Percentiles rank a stretch among this genome's conserved stretches.
Evolutionary conservation across 2,797 vertebrate genomes (phyloP).

Genomic region (Siniperca scherzeri): DNA sequence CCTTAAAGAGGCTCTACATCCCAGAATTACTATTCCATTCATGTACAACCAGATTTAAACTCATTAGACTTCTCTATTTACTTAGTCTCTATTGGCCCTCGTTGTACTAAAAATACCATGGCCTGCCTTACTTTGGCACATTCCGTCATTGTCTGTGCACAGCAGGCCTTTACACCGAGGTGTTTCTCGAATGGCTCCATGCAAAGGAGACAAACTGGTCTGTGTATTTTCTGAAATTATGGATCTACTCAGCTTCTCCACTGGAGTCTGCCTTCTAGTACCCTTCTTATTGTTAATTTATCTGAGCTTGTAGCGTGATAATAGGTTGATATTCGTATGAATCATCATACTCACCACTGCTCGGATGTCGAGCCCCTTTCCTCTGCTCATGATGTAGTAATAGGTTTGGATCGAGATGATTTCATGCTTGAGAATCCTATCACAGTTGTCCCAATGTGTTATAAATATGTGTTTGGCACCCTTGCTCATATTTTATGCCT

Average conservation of each 20-base stretch:
- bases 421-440: slow-evolving; percentile 79
- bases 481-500: slow-evolving; percentile 67
- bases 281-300: slow-evolving; percentile 74
- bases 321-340: slow-evolving; percentile 76
- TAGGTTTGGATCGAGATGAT: slow-evolving; percentile 82
- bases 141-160: slow-evolving; percentile 83
- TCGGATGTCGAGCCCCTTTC: slow-evolving; percentile 50
- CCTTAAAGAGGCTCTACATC: slow-evolving; percentile 85
- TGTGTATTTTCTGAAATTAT: slow-evolving; percentile 80
- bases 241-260: slow-evolving; percentile 78
- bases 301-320: slow-evolving; percentile 75
- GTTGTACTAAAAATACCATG: slow-evolving; percentile 87
- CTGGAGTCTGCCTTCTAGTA: slow-evolving; percentile 69
- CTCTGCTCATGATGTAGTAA: slow-evolving; percentile 66
- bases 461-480: slow-evolving; percentile 81
- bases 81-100: slow-evolving; percentile 83
- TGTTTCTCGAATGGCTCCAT: slow-evolving; percentile 62
- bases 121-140: slow-evolving; percentile 87
- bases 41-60: slow-evolving; percentile 82
- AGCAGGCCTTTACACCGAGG: slow-evolving; percentile 72
- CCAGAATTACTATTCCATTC: slow-evolving; percentile 85
- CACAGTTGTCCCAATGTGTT: slow-evolving; percentile 71
- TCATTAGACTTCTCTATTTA: slow-evolving; percentile 88
- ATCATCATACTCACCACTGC: slow-evolving; percentile 60
- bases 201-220: slow-evolving; percentile 72